Base-by-base conservation (phyloP, 2,797 vertebrate genomes). In the Alcedo quadribrachys region DNA sequence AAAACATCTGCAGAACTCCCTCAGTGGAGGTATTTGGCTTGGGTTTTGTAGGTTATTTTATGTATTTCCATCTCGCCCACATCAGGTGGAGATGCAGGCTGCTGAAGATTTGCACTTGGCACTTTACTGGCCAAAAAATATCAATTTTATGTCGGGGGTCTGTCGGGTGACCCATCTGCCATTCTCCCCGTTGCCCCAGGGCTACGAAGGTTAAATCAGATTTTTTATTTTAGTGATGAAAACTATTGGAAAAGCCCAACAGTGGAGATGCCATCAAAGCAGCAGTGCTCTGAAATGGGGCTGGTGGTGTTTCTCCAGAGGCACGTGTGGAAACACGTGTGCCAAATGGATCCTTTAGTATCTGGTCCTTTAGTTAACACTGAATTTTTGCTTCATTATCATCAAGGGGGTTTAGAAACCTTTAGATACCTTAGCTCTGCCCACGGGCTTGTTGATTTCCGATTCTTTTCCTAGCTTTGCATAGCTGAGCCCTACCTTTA, bases 291-390 rank as follows among this genome's bases (percentile, higher is more conserved):
- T 40, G 45, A 9, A 20, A 3, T 0, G 5, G 35, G 35, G 45
- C 18, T 17, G 43, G 27, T 9, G 7, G 33, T 13, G 3, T n/a
- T 0, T 5, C 48, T 77, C 43, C 48, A 45, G 77, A 17, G 66
- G 6, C 58, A 16, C 1, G 0, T 14, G 6, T 8, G 33, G 45
- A 12, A 30, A 8, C 2, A 4, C 0, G 6, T 3, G 7, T 5
- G 35, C 14, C 8, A 0, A 65, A 7, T 2, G 2, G 3, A 20
- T 40, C 42, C 42, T 40, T 40, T 40, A 40, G 15, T 40, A 40
- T 40, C 14, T 40, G 37, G 14, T 40, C 37, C 13, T 22, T 2
- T 2, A 4, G 15, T 5, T 3, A 3, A 17, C 53, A 7, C 32
- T 1, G 15, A 28, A 2, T 12, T 46, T 46, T 77, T 27, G 25